Evolutionary conservation across 92 coral and sea anemone genomes (phyloP).

Genomic region (Pocillopora grandis): DNA sequence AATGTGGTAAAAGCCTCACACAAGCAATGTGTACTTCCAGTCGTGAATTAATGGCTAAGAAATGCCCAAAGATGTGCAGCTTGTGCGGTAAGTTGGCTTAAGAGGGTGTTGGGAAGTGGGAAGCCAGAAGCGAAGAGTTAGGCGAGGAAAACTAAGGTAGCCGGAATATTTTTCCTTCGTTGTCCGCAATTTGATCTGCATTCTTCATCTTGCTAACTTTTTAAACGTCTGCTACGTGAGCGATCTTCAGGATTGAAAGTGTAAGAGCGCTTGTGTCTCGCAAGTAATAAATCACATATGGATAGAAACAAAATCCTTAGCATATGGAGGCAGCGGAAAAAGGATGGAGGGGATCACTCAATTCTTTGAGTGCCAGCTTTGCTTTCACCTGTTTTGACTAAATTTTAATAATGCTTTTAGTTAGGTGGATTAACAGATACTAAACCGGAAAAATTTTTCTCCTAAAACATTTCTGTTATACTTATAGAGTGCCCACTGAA

Average conservation of each 20-base stretch:
- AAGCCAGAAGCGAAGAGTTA: too few relatives aligned
- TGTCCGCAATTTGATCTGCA: too few relatives aligned
- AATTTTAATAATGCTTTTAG: too few relatives aligned
- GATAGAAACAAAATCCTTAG: too few relatives aligned
- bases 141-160: too few relatives aligned
- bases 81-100: conserved; percentile 59
- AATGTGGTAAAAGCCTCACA: conserved; percentile 57
- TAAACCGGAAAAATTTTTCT: background rate
- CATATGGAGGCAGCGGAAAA: background rate
- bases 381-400: background rate
- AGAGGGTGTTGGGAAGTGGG: background rate
- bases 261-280: too few relatives aligned
- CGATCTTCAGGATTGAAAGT: too few relatives aligned
- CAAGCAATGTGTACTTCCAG: conserved; percentile 51
- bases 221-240: too few relatives aligned
- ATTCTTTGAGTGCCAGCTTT: background rate
- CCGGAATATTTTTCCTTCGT: too few relatives aligned
- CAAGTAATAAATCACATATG: too few relatives aligned
- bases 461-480: background rate
- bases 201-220: too few relatives aligned
- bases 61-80: conserved; percentile 74
- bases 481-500: conserved; percentile 65
- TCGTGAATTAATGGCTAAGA: conserved; percentile 61
- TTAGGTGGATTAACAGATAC: too few relatives aligned
- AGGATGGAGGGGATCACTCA: background rate